phyloP scores from a whole-genome alignment of 2,888 invertebrate species.

The Pseudoips prasinana region DNA sequence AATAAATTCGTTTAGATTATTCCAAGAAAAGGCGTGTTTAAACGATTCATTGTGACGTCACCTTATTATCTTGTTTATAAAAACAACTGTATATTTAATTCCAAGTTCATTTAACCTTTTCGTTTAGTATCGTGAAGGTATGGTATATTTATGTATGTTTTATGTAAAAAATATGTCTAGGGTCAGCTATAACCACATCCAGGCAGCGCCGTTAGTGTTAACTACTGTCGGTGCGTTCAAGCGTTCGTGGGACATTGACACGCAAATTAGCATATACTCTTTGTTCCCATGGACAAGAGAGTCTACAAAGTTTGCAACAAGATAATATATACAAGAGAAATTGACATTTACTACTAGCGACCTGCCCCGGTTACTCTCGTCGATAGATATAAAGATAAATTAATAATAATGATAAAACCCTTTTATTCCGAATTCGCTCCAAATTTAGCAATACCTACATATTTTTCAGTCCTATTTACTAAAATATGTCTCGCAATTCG shows the following conservation, averaged over 20 bases:
- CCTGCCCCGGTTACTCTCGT: no score
- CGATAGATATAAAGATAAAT: no score
- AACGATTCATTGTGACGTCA: no score
- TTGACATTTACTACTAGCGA: no score
- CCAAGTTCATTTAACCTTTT: no score
- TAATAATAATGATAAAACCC: not conserved
- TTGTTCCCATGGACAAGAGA: constrained; percentile 41
- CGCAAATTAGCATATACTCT: constrained; percentile 52
- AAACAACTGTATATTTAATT: no score
- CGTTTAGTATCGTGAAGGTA: no score
- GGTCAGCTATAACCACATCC: constrained; percentile 51
- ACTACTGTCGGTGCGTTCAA: constrained; percentile 61
- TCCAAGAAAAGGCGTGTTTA: no score
- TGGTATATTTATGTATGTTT: no score
- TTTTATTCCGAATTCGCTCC: constrained; percentile 1
- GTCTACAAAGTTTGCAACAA: constrained; percentile 58
- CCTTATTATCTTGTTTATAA: no score
- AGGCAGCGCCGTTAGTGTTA: constrained; percentile 57
- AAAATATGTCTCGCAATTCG: not conserved
- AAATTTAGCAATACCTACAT: not conserved
- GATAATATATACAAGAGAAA: constrained; percentile 9
- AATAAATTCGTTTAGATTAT: no score
- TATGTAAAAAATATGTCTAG: no score
- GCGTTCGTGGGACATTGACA: constrained; percentile 63
- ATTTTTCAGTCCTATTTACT: not conserved